A percentile compares a stretch with the other conserved stretches of the same genome.
phyloP scores from a whole-genome alignment of 2,797 vertebrate genomes.

The Yasuhikotakia modesta region DNA sequence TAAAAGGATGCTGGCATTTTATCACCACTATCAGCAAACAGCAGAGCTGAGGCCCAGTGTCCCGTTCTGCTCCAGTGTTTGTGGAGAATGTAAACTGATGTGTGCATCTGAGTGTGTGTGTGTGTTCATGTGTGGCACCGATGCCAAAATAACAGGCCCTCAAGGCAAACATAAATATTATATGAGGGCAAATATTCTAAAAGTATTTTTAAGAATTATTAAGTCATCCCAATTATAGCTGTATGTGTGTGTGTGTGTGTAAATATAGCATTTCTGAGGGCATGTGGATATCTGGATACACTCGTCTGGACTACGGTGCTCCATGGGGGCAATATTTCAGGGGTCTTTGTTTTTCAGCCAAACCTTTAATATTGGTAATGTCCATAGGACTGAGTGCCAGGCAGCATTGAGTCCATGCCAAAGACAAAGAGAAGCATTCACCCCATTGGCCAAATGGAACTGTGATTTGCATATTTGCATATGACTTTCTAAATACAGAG shows the following conservation, averaged over 20 bases:
- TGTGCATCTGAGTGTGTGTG: slow-evolving; percentile 13
- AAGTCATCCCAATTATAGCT: slow-evolving; percentile 9
- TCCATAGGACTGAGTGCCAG: slow-evolving; percentile 68
- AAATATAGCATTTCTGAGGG: slow-evolving; percentile 24
- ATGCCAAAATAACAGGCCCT: background rate
- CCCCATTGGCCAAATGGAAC: slow-evolving; percentile 63
- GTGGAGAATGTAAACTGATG: slow-evolving; percentile 61
- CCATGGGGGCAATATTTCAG: slow-evolving; percentile 49
- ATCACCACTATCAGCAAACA: slow-evolving; percentile 60
- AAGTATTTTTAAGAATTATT: background rate
- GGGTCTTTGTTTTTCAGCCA: slow-evolving; percentile 65
- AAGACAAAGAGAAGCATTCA: slow-evolving; percentile 56
- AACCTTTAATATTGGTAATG: slow-evolving; percentile 73
- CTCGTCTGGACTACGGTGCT: slow-evolving; percentile 37
- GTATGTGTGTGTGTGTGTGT: background rate
- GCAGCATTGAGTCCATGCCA: slow-evolving; percentile 58
- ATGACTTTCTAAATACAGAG: slow-evolving; percentile 52
- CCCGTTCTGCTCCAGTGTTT: slow-evolving; percentile 56
- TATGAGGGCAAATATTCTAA: background rate
- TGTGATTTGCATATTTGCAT: slow-evolving; percentile 70
- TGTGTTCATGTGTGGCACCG: background rate
- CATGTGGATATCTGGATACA: slow-evolving; percentile 17
- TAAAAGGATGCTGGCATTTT: slow-evolving; percentile 46
- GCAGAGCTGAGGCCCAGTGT: slow-evolving; percentile 40
- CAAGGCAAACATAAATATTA: background rate